Evolutionary conservation across 2,113 vertebrate species (phyloP).

Genomic region (Sceloporus undulatus): DNA sequence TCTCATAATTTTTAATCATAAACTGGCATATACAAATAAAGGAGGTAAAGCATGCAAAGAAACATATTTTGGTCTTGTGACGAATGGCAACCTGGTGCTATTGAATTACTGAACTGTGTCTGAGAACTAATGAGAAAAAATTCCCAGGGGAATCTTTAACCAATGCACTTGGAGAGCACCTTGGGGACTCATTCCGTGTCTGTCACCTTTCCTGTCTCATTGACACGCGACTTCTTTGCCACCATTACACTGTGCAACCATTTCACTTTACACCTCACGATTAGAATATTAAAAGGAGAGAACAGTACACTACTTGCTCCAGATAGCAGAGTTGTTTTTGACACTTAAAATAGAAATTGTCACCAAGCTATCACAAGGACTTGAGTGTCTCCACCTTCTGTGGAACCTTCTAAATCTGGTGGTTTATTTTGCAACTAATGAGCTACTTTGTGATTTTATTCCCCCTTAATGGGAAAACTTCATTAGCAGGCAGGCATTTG

Average conservation of each 20-base stretch:
- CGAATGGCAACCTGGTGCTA: slow-evolving; percentile 92
- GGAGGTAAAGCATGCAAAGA: slow-evolving; percentile 80
- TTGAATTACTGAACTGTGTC: slow-evolving; percentile 97
- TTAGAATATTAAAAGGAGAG: slow-evolving; percentile 93
- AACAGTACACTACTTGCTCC: slow-evolving; percentile 75
- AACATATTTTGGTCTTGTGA: slow-evolving; percentile 88
- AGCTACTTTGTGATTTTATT: slow-evolving; percentile 58
- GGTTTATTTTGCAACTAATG: slow-evolving; percentile 73
- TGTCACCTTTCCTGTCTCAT: slow-evolving; percentile 93
- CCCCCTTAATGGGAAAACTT: slow-evolving; percentile 62
- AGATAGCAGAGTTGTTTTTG: slow-evolving; percentile 83
- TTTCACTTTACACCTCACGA: slow-evolving; percentile 98
- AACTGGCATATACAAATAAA: slow-evolving; percentile 82
- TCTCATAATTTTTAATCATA: slow-evolving; percentile 74
- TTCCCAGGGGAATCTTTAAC: slow-evolving; percentile 96
- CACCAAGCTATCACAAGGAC: slow-evolving; percentile 81
- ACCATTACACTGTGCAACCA: slow-evolving; percentile 90
- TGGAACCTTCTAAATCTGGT: slow-evolving; percentile 70
- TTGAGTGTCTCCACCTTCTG: slow-evolving; percentile 70
- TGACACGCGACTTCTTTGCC: slow-evolving; percentile 94
- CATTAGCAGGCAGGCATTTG: slow-evolving; percentile 68
- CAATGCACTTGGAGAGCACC: slow-evolving; percentile 92
- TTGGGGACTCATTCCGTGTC: slow-evolving; percentile 89
- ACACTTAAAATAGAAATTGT: slow-evolving; percentile 87
- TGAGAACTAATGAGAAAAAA: slow-evolving; percentile 97